Evolutionary conservation across 2,797 vertebrate genomes (phyloP).

Genomic region (Centroberyx gerrardi): DNA sequence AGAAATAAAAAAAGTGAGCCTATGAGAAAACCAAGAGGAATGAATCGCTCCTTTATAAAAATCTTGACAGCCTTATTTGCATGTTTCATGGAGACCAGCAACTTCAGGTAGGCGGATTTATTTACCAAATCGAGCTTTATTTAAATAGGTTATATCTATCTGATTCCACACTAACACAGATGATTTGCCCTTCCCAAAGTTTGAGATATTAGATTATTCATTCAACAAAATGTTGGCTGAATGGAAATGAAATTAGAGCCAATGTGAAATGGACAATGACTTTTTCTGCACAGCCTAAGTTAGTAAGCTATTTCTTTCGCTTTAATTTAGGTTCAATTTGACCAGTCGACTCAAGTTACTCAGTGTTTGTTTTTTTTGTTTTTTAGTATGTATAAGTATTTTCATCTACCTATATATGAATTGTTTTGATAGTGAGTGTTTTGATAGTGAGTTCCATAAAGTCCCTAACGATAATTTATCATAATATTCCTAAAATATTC

Average conservation of each 20-base stretch:
- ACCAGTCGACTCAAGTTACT: background rate
- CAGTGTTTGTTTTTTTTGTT: too few species aligned
- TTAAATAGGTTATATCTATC: background rate
- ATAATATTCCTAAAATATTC: constrained; percentile 1
- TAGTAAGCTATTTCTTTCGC: constrained; percentile 9
- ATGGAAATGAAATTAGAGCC: background rate
- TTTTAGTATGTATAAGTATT: background rate
- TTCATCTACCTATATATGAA: constrained; percentile 2
- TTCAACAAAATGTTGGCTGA: background rate
- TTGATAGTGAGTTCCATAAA: too few species aligned
- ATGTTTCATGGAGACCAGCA: constrained; percentile 92
- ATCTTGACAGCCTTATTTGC: constrained; percentile 95
- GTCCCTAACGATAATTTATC: background rate
- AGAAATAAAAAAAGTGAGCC: constrained; percentile 82
- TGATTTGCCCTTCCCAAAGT: constrained; percentile 11
- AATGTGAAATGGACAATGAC: background rate
- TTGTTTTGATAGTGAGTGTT: background rate
- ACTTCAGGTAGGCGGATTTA: constrained; percentile 92
- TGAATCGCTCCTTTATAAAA: constrained; percentile 93
- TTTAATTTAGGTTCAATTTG: constrained; percentile 3
- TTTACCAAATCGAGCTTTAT: background rate
- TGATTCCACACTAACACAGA: background rate
- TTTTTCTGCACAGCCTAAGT: constrained; percentile 29
- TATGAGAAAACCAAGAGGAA: constrained; percentile 93
- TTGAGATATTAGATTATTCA: background rate